A percentile compares a stretch with the other conserved stretches of the same genome.
Evolutionary conservation across 2,888 invertebrate species (phyloP).

Genomic region (Megamerina dolium): DNA sequence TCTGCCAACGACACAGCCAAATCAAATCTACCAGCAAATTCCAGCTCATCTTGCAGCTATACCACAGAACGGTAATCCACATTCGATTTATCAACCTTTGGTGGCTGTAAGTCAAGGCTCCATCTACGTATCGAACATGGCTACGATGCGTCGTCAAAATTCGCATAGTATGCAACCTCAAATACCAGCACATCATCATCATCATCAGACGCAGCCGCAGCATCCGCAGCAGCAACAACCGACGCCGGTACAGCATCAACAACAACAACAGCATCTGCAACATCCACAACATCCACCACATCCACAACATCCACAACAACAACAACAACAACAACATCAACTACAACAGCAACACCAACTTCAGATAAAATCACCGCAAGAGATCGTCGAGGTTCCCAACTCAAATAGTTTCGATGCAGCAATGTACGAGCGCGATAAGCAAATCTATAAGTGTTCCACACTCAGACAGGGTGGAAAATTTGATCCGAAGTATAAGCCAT

Average conservation of each 20-base stretch:
- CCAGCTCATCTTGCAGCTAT: constrained; percentile 40
- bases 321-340: constrained; percentile 17
- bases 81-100: constrained; percentile 45
- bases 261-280: constrained; percentile 22
- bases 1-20: constrained; percentile 29
- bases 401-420: constrained; percentile 43
- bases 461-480: constrained; percentile 49
- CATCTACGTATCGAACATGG: constrained; percentile 44
- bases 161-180: constrained; percentile 38
- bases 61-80: constrained; percentile 42
- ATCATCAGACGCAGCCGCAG: constrained; percentile 28
- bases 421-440: constrained; percentile 49
- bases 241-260: constrained; percentile 27
- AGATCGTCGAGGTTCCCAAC: constrained; percentile 36
- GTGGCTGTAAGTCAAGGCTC: constrained; percentile 41
- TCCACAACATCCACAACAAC: constrained; percentile 18
- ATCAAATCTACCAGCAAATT: constrained; percentile 48
- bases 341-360: constrained; percentile 15
- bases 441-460: constrained; percentile 49
- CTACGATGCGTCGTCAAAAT: constrained; percentile 45
- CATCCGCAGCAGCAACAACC: constrained; percentile 28
- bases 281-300: constrained; percentile 16
- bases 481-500: constrained; percentile 50
- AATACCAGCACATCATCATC: constrained; percentile 35
- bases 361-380: constrained; percentile 31